phyloP scores from a whole-genome alignment of 2,888 invertebrate genomes.

The Campopleginae sp. region DNA sequence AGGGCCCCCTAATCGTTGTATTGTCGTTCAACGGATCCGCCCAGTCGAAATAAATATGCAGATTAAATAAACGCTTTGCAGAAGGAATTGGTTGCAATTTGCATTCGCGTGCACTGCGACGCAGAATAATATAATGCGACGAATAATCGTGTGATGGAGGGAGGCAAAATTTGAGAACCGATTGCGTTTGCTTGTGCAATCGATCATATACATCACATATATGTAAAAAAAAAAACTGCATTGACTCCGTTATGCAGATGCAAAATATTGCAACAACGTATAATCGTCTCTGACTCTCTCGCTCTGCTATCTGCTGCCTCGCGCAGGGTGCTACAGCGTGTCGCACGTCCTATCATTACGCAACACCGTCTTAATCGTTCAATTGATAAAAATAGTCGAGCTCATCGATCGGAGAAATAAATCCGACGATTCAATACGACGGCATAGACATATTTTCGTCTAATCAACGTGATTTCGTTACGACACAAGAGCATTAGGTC shows the following conservation, averaged over 20 bases:
- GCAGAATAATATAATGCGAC: conserved; percentile 39
- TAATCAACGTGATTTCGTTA: not conserved
- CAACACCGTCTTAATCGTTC: not conserved
- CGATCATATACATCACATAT: not conserved
- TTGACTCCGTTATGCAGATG: not conserved
- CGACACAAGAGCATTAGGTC: not conserved
- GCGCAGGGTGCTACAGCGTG: not conserved
- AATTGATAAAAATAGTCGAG: too few relatives aligned
- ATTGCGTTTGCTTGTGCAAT: conserved; percentile 49
- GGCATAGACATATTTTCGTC: not conserved
- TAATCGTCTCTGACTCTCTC: not conserved
- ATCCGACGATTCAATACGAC: too few relatives aligned
- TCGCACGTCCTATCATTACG: not conserved
- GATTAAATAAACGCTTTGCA: conserved; percentile 20
- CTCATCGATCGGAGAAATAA: too few relatives aligned
- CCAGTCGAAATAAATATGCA: not conserved
- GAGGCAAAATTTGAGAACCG: conserved; percentile 18
- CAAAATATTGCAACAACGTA: not conserved
- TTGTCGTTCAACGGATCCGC: not conserved
- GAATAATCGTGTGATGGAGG: not conserved
- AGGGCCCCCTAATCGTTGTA: not conserved
- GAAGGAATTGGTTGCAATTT: not conserved
- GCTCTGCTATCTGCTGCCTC: not conserved
- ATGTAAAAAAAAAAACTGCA: conserved; percentile 30
- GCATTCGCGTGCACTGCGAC: conserved; percentile 35